These are phyloP conservation scores for Sesamia inferens DNA, from an alignment of 2,888 invertebrate genomes.

Conservation along the genomic window DNA sequence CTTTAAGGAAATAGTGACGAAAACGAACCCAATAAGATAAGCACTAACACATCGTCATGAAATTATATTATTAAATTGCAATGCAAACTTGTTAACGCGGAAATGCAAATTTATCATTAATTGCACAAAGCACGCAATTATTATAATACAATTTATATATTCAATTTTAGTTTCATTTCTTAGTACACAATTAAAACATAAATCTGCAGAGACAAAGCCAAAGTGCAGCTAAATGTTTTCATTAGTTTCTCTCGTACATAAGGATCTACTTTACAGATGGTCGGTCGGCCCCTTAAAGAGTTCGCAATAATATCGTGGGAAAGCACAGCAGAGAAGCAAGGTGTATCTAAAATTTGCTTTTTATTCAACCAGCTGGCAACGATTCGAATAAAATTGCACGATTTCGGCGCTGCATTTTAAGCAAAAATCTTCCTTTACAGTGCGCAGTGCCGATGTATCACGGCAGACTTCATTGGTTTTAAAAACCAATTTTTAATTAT, in stretches of 20 bases:
- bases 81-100: constrained; percentile 18
- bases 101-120: constrained; percentile 39
- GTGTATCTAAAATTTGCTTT: constrained; percentile 81
- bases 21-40: not conserved
- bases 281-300: constrained; percentile 50
- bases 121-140: too few species aligned
- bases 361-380: constrained; percentile 64
- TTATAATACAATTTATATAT: constrained; percentile 67
- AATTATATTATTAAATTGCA: constrained; percentile 13
- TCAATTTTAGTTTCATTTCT: constrained; percentile 55
- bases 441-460: constrained; percentile 39
- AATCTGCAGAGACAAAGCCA: constrained; percentile 65
- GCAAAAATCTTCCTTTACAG: constrained; percentile 72
- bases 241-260: constrained; percentile 67
- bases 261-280: constrained; percentile 60
- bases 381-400: constrained; percentile 60
- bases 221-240: constrained; percentile 69
- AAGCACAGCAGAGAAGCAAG: constrained; percentile 71
- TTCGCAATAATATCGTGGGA: constrained; percentile 74
- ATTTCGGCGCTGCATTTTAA: constrained; percentile 73
- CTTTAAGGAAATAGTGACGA: not conserved
- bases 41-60: not conserved
- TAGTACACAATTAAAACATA: constrained; percentile 60
- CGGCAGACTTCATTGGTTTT: constrained; percentile 2
- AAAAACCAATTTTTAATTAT: constrained; percentile 8